These are phyloP conservation scores for Hemichromis elongatus DNA, from an alignment of 2,113 vertebrate species.

Conservation along the genomic window DNA sequence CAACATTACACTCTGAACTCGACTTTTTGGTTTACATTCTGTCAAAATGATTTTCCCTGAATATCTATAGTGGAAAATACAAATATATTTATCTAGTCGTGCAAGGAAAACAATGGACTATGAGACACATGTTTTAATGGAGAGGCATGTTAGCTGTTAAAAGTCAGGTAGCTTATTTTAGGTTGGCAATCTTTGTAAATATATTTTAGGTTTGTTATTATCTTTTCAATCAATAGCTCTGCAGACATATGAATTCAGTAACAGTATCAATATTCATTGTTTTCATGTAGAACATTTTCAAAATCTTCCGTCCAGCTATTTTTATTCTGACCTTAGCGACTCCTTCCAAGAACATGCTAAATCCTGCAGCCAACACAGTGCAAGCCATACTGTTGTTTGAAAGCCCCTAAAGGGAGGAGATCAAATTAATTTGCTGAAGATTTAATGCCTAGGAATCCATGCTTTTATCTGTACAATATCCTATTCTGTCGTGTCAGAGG, in stretches of 20 bases:
- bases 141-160: background rate
- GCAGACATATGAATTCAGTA: background rate
- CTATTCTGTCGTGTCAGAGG: background rate
- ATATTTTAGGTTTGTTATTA: background rate
- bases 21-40: background rate
- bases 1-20: background rate
- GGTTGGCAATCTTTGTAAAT: background rate
- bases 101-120: background rate
- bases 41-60: background rate
- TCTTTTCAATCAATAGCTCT: background rate
- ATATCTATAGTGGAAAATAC: background rate
- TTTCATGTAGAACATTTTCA: background rate
- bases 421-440: background rate
- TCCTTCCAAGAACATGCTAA: background rate
- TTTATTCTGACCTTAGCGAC: background rate
- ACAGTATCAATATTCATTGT: background rate
- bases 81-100: background rate
- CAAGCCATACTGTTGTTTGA: background rate
- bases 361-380: background rate
- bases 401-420: background rate
- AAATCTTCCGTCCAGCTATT: background rate
- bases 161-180: background rate
- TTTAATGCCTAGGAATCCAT: background rate
- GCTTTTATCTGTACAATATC: background rate
- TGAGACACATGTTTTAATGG: background rate